Evolutionary conservation across 1,140 invertebrate genomes (phyloP).

Genomic region (Lasaia peninsularis): DNA sequence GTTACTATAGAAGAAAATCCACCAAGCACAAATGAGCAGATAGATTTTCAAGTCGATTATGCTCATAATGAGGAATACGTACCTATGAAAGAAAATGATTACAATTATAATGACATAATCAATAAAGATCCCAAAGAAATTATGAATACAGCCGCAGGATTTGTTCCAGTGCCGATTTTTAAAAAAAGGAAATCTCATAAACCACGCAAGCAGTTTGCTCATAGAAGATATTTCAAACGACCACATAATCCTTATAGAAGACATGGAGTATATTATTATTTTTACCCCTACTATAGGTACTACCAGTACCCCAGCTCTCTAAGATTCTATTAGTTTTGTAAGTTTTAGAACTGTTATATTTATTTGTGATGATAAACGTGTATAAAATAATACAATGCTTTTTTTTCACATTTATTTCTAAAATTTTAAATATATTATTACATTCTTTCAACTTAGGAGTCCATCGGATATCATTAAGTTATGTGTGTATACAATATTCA

Average conservation of each 20-base stretch:
- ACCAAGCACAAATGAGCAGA: background rate
- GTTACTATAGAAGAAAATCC: background rate
- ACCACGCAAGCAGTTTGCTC: constrained; percentile 34
- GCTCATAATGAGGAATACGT: constrained; percentile 23
- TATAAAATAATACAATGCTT: constrained; percentile 29
- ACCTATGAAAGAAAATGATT: constrained; percentile 24
- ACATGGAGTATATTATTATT: constrained; percentile 28
- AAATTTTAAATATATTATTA: constrained; percentile 32
- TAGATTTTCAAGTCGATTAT: constrained; percentile 5
- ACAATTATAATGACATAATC: constrained; percentile 33
- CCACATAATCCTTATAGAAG: constrained; percentile 37
- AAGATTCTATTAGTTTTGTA: constrained; percentile 44
- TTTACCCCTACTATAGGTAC: constrained; percentile 48
- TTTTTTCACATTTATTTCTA: constrained; percentile 50
- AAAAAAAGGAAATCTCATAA: constrained; percentile 43
- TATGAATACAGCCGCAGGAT: constrained; percentile 61
- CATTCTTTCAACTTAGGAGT: constrained; percentile 19
- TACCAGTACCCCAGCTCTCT: constrained; percentile 60
- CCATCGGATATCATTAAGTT: constrained; percentile 31
- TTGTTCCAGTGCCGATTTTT: constrained; percentile 48
- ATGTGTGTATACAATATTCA: constrained; percentile 43
- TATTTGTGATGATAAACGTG: background rate
- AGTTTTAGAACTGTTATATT: background rate
- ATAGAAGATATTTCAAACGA: constrained; percentile 40
- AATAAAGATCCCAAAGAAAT: constrained; percentile 52